A percentile compares a stretch with the other conserved stretches of the same genome.
phyloP scores from a whole-genome alignment of 2,888 invertebrate genomes.

The Trissoscelio sp. region DNA sequence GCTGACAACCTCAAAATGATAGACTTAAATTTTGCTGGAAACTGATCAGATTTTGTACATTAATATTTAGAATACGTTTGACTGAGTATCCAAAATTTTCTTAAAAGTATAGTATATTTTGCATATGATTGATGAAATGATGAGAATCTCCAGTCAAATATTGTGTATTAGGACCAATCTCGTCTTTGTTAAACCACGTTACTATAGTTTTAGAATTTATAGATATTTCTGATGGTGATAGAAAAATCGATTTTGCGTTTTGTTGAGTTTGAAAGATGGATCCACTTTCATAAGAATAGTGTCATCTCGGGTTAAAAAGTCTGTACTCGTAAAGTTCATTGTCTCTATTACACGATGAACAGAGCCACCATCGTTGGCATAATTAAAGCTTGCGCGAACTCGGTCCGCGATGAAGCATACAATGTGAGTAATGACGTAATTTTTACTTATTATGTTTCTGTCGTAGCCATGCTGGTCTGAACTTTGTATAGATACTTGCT shows the following conservation, averaged over 20 bases:
- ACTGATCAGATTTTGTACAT: no score
- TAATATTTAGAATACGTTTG: not conserved
- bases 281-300: slow-evolving; percentile 27
- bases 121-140: no score
- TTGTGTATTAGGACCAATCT: not conserved
- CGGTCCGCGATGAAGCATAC: slow-evolving; percentile 9
- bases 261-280: slow-evolving; percentile 25
- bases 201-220: not conserved
- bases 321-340: not conserved
- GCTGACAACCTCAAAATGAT: no score
- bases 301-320: slow-evolving; percentile 11
- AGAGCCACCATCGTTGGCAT: slow-evolving; percentile 26
- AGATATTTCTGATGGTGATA: not conserved
- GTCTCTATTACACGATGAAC: slow-evolving; percentile 32
- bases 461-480: slow-evolving; percentile 8
- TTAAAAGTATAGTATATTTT: not conserved
- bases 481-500: slow-evolving; percentile 27
- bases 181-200: slow-evolving; percentile 26
- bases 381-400: slow-evolving; percentile 27
- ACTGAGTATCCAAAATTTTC: no score
- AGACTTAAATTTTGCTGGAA: no score
- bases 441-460: slow-evolving; percentile 28
- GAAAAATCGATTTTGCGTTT: not conserved
- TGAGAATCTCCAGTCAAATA: slow-evolving; percentile 33
- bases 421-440: slow-evolving; percentile 23